Evolutionary conservation across 2,797 vertebrate species (phyloP), one percentile per base, ranked within the genome.

Genomic region (Heteromormyrus szaboi): DNA sequence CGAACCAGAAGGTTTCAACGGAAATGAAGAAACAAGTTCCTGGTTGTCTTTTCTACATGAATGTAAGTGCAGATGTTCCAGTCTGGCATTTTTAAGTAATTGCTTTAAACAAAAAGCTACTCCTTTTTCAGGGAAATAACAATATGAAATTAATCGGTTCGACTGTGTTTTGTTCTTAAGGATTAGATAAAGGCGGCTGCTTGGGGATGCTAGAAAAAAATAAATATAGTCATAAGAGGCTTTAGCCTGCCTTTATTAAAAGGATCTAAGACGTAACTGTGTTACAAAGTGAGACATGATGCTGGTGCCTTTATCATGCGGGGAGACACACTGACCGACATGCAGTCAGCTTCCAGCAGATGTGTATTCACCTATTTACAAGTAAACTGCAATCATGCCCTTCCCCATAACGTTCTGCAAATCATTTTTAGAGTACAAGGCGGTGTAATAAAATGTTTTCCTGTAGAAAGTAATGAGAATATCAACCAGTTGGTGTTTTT

Each of bases 121-220:
- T 94, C 90, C 33, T 93, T 94, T 95, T 50, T 95, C 93, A 94
- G 88, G 89, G 94, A 94, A 92, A 79, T 37, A 84, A 93, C 94
- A 93, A 94, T 95, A 90, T 94, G 91, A 95, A 96, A 95, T 95
- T 95, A 96, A 96, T 96, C 95, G 95, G 93, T 29, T 53, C 85
- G 76, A 91, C 93, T 94, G 94, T 94, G 92, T 91, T 94, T 91
- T 90, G 86, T 90, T 93, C 92, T 93, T 95, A 95, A 94, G 92
- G 92, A 92, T 90, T 87, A 72, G 89, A 94, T 50, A 95, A 94
- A 96, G 93, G 93, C 93, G 93, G 94, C 92, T 94, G 94, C 62
- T 68, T 91, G 91, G 87, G 90, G 90, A 68, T 91, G 92, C 89
- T 93, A 90, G 41, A 85, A 91, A 83, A 84, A 44, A 84, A 83